phyloP scores from a whole-genome alignment of 2,113 vertebrate genomes.

The Callipepla californica region DNA sequence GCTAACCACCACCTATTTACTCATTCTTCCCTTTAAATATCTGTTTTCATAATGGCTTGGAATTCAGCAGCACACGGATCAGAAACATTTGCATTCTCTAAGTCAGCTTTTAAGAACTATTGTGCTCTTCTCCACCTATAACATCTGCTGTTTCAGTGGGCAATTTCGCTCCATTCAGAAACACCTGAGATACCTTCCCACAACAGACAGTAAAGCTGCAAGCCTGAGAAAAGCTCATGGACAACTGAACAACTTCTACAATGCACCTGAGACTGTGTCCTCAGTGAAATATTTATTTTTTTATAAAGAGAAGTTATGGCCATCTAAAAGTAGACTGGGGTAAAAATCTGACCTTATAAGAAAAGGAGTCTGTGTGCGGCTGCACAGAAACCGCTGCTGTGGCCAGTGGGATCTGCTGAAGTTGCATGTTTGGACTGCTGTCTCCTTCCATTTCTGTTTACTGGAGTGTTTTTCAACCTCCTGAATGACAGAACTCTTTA shows the following conservation, averaged over 20 bases:
- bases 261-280: fast-evolving
- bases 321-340: neutral
- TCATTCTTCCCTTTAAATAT: neutral
- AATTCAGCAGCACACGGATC: neutral
- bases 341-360: slow-evolving; percentile 80
- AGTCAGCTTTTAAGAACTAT: neutral
- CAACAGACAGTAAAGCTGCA: neutral
- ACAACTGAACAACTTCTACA: neutral
- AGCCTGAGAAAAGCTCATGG: neutral
- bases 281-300: neutral
- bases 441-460: slow-evolving; percentile 73
- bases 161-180: neutral
- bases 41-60: neutral
- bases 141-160: neutral
- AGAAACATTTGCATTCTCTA: neutral
- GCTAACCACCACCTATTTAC: neutral
- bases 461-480: neutral
- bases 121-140: neutral
- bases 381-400: slow-evolving; percentile 43
- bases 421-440: slow-evolving; percentile 50
- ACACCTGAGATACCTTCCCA: neutral
- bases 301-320: neutral
- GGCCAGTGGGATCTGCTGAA: slow-evolving; percentile 67
- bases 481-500: neutral
- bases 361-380: slow-evolving; percentile 74